Evolutionary conservation across 1,140 invertebrate species (phyloP), one percentile per base, ranked within the genome.

Genomic region (Luehdorfia chinensis): DNA sequence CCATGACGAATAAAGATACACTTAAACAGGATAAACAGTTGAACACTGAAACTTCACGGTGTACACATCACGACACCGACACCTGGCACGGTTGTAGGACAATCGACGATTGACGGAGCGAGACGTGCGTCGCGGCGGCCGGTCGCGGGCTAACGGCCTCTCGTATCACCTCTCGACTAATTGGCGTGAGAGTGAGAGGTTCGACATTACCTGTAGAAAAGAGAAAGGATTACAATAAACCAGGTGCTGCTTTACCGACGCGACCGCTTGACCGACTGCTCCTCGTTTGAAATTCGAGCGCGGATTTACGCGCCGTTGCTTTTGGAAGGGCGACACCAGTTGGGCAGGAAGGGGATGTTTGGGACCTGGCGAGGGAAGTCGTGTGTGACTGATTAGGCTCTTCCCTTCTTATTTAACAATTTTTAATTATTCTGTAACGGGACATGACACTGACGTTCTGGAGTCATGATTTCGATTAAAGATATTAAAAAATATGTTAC

Each of bases 101-200:
- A 13, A 9, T 43, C 14, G 36, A 44, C 47, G 19, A 59, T 55
- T 65, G 60, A 30, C 19, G 25, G n/a, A n/a, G 23, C 34, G 12
- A 43, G 23, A 61, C 68, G 68, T 69, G 62, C 66, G 61, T 31
- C 48, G 14, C 70, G 59, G 51, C 48, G 45, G 55, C 27, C 64
- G 62, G 57, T 41, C 69, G 66, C 75, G 70, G 75, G 76, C 72
- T 75, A 78, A 74, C 72, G 71, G 75, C 73, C 76, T 78, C 75
- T 66, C 62, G 62, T 65, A 62, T 63, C 69, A 67, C 64, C 64
- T 60, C 59, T 45, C 50, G 58, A 27, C 51, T 67, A 73, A 70
- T 72, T 67, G 61, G 68, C 68, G 74, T 55, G 69, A 67, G 62
- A 66, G 67, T 49, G 76, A 77, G 76, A 80, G 58, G 51, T 47